A percentile compares a stretch with the other conserved stretches of the same genome.
These are phyloP conservation scores for Pycnonotus jocosus DNA, from an alignment of 2,113 vertebrate species.

Conservation along the genomic window DNA sequence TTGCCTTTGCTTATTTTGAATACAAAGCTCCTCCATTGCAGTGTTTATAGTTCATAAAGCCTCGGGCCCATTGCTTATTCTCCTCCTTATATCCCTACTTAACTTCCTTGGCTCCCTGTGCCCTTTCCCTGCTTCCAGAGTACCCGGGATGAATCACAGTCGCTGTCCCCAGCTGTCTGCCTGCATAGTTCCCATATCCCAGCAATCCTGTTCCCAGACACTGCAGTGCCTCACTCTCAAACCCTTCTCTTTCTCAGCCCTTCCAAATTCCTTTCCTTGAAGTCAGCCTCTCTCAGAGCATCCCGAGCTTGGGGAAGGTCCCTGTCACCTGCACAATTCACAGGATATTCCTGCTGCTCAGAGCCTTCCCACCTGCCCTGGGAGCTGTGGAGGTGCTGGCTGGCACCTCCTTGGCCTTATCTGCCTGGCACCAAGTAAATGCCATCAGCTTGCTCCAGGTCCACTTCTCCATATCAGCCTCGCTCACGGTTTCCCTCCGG, in stretches of 20 bases:
- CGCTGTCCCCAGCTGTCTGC: slow-evolving; percentile 21
- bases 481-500: background rate
- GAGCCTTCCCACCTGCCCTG: background rate
- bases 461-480: background rate
- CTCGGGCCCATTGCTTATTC: slow-evolving; percentile 23
- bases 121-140: slow-evolving; percentile 1
- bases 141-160: background rate
- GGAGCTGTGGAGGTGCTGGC: background rate
- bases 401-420: background rate
- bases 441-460: background rate
- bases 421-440: background rate
- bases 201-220: background rate
- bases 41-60: slow-evolving; percentile 52
- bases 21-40: background rate
- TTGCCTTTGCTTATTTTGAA: slow-evolving; percentile 52
- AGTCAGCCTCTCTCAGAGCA: background rate
- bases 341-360: fast-evolving
- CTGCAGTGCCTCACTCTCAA: background rate
- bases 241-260: background rate
- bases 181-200: background rate
- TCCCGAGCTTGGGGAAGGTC: background rate
- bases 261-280: background rate
- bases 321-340: fast-evolving
- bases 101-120: background rate
- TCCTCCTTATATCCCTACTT: background rate